Conservation (phyloP, 2,113 vertebrate species). For the Quiscalus mexicanus region DNA sequence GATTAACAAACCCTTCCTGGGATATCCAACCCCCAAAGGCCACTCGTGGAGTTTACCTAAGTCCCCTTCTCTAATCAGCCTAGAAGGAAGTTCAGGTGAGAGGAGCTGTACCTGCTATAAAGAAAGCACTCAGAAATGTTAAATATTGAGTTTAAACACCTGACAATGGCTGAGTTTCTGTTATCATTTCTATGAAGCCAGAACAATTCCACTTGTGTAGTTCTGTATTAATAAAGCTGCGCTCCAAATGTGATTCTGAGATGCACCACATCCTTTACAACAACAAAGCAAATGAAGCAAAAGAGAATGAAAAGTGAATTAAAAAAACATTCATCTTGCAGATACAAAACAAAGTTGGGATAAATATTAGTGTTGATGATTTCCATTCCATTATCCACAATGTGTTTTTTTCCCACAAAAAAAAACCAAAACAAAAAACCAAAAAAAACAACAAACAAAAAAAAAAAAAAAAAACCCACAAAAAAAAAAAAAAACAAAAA, state of each 20-base stretch:
- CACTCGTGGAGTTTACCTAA: background rate
- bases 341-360: constrained; percentile 31
- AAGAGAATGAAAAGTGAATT: constrained; percentile 40
- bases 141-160: background rate
- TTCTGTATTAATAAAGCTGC: background rate
- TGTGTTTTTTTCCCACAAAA: background rate
- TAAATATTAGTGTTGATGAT: constrained; percentile 41
- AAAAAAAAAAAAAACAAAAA: background rate
- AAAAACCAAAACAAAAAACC: background rate
- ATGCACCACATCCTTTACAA: background rate
- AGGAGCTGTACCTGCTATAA: background rate
- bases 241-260: background rate
- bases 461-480: no score
- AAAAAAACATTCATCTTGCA: constrained; percentile 25
- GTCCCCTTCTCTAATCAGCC: background rate
- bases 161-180: background rate
- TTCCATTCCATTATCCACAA: constrained; percentile 50
- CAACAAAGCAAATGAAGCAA: constrained; percentile 43
- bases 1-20: background rate
- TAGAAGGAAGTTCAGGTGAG: background rate
- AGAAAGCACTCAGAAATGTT: background rate
- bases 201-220: background rate
- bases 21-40: background rate
- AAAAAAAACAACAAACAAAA: background rate
- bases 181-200: background rate